Percentiles rank a stretch among this genome's conserved stretches.
phyloP scores from a whole-genome alignment of 2,888 invertebrate species.

The Drosophila planitibia region DNA sequence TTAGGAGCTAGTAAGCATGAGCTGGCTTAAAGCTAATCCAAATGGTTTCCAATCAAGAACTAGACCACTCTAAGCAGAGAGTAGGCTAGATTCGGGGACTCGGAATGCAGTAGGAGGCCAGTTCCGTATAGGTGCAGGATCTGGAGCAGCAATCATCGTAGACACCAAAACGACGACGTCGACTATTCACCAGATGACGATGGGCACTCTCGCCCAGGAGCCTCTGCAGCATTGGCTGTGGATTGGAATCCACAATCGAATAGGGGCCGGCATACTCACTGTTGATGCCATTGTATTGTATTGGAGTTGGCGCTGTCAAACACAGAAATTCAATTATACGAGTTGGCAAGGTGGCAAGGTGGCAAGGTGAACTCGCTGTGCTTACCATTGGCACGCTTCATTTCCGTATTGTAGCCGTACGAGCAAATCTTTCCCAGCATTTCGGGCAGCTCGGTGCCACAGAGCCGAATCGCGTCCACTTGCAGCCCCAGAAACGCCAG shows the following conservation, averaged over 20 bases:
- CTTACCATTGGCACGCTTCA: conserved; percentile 59
- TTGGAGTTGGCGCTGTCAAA: conserved; percentile 35
- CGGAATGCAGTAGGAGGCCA: conserved; percentile 65
- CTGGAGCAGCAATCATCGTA: conserved; percentile 78
- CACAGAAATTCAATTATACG: not conserved
- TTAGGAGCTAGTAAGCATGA: conserved; percentile 10
- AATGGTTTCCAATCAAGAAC: conserved; percentile 2
- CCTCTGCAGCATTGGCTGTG: conserved; percentile 53
- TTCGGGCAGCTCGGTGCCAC: conserved; percentile 64
- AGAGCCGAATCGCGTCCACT: conserved; percentile 43
- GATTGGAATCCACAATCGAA: conserved; percentile 22
- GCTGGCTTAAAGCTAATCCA: conserved; percentile 3
- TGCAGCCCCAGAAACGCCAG: conserved; percentile 39
- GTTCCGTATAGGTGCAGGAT: conserved; percentile 61
- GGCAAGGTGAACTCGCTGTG: not conserved
- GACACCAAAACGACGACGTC: conserved; percentile 69
- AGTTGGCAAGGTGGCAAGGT: no score
- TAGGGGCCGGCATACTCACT: conserved; percentile 24
- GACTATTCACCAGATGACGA: conserved; percentile 57
- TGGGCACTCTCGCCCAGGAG: conserved; percentile 52
- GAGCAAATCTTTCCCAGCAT: conserved; percentile 58
- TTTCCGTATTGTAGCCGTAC: conserved; percentile 65
- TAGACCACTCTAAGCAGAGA: not conserved
- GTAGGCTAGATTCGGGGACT: not conserved
- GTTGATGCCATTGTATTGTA: conserved; percentile 45